phyloP scores from a whole-genome alignment of 2,888 invertebrate genomes.

The Halocaridina rubra region DNA sequence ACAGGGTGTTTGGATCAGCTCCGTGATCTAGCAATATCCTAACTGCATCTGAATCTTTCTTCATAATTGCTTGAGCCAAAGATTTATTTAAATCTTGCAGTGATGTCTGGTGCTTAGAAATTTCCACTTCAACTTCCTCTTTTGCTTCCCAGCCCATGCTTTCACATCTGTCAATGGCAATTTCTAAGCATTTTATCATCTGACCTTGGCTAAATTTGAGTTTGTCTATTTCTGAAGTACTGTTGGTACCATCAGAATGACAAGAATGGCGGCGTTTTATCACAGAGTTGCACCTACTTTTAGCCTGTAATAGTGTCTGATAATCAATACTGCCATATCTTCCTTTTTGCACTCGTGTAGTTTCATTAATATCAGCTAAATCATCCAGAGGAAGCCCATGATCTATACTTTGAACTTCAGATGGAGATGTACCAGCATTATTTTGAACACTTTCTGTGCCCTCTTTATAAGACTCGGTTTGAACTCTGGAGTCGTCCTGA shows the following conservation, averaged over 20 bases:
- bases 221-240: background rate
- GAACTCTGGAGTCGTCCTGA: too few species aligned
- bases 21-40: slow-evolving; percentile 34
- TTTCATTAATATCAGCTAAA: background rate
- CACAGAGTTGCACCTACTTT: background rate
- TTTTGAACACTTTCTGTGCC: background rate
- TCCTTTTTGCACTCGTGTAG: background rate
- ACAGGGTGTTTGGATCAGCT: slow-evolving; percentile 45
- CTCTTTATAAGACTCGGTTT: background rate
- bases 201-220: slow-evolving; percentile 12
- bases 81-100: slow-evolving; percentile 27
- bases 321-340: background rate
- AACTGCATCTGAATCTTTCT: slow-evolving; percentile 7
- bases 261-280: background rate
- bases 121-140: background rate
- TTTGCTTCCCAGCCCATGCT: slow-evolving; percentile 20
- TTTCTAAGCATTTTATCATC: slow-evolving; percentile 31
- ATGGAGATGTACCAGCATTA: background rate
- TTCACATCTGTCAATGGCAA: slow-evolving; percentile 15
- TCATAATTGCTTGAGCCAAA: slow-evolving; percentile 12
- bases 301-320: background rate
- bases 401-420: background rate
- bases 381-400: background rate
- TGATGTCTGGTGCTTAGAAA: background rate
- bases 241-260: background rate